These are phyloP conservation scores for Nesidiocoris tenuis DNA, from an alignment of 2,888 invertebrate species.

Conservation along the genomic window DNA sequence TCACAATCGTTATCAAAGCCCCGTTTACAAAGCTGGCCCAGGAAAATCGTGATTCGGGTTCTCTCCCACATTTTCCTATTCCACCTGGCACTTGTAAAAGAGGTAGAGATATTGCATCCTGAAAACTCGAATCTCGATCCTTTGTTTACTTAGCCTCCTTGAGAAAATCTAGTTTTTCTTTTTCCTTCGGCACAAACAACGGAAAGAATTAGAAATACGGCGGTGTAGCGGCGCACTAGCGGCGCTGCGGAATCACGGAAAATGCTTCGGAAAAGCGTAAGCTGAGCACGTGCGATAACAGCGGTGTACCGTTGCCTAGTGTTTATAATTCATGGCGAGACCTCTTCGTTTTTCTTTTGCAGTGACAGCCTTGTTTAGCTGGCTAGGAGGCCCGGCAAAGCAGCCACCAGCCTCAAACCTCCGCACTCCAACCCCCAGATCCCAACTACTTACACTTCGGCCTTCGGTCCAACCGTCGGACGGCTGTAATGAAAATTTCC, in stretches of 20 bases:
- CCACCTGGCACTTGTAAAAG: no score
- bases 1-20: no score
- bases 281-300: constrained; percentile 23
- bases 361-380: constrained; percentile 16
- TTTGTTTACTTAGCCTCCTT: background rate
- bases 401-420: no score
- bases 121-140: background rate
- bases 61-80: no score
- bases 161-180: background rate
- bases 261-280: constrained; percentile 5
- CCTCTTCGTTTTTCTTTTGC: constrained; percentile 10
- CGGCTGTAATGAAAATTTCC: no score
- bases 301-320: constrained; percentile 19
- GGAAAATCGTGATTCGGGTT: no score
- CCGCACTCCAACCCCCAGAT: no score
- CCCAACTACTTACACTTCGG: background rate
- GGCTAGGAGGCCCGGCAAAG: background rate
- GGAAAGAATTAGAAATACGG: background rate
- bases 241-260: background rate
- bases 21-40: no score
- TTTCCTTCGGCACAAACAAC: background rate
- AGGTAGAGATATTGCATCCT: background rate
- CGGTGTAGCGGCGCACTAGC: background rate
- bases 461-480: no score
- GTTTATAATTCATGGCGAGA: constrained; percentile 20